Evolutionary conservation across 2,797 vertebrate species (phyloP), one percentile per base, ranked within the genome.

Genomic region (Tinamus major): DNA sequence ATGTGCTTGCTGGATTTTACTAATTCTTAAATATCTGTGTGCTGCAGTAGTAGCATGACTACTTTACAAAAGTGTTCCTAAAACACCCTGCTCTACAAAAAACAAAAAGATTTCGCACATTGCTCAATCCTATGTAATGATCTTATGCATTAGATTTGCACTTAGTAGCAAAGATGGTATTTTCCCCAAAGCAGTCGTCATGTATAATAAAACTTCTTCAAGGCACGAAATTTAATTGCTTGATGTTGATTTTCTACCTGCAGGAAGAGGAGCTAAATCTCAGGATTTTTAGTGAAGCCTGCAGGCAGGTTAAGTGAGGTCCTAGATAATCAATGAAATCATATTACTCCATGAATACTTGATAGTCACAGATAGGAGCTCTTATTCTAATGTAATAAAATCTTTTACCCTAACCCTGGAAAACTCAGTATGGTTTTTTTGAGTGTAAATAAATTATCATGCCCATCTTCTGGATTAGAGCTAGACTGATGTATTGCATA

Each of bases 391-490:
- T 13, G 20, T 67, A 93, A 26, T 79, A 65, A 88, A 90, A 79
- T 84, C 6, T 81, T 81, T 77, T 79, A 51, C 78, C 70, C 27
- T 92, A 63, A n/a, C 39, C 42, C 11, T 84, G 67, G 74, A 86
- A 90, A 92, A 85, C 84, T 79, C 83, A 70, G 64, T 23, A 67
- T 64, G 56, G 62, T 2, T 64, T 86, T 94, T 79, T 62, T 56
- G 27, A 90, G 80, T 64, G n/a, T 95, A 94, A 93, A 74, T 77
- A 87, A 90, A 79, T 93, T 92, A 93, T 92, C 85, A 61, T 79
- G 70, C 70, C 83, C 64, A 91, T 94, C 83, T 93, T 86, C 70
- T 27, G 86, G 71, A 92, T 93, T 86, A 91, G 68, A 80, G 58
- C 31, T 84, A 90, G 71, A 90, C 13, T 81, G 70, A 92, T 90